phyloP scores from a whole-genome alignment of 2,888 invertebrate genomes.

The Xestobium rufovillosum region DNA sequence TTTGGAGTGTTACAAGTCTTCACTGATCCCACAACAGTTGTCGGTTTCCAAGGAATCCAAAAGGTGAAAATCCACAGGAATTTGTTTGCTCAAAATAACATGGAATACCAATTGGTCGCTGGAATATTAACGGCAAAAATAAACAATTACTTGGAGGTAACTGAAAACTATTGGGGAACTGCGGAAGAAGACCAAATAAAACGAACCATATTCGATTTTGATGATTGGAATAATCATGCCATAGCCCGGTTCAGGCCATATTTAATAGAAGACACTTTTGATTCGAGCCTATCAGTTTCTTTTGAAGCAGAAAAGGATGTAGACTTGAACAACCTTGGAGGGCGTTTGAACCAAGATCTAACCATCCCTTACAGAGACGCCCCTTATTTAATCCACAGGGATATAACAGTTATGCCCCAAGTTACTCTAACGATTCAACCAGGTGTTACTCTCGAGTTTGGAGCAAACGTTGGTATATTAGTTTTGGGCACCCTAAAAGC shows the following conservation, averaged over 20 bases:
- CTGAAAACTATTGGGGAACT: constrained; percentile 97
- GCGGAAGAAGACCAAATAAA: constrained; percentile 65
- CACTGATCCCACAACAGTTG: constrained; percentile 67
- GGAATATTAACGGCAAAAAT: constrained; percentile 85
- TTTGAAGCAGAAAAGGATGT: constrained; percentile 49
- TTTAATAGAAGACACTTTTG: constrained; percentile 67
- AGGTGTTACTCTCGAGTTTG: constrained; percentile 88
- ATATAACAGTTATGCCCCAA: constrained; percentile 95
- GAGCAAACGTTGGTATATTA: constrained; percentile 90
- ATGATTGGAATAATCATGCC: constrained; percentile 98
- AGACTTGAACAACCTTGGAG: constrained; percentile 65
- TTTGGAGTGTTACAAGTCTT: constrained; percentile 38
- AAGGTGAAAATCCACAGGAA: constrained; percentile 87
- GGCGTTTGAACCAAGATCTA: constrained; percentile 62
- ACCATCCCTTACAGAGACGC: constrained; percentile 54
- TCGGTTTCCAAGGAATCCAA: constrained; percentile 91
- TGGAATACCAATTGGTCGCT: constrained; percentile 87
- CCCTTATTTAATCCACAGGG: constrained; percentile 77
- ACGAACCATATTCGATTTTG: constrained; percentile 89
- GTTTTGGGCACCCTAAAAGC: constrained; percentile 87
- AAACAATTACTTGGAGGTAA: constrained; percentile 78
- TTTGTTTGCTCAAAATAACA: constrained; percentile 71
- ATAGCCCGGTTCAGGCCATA: constrained; percentile 87
- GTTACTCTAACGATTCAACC: constrained; percentile 78
- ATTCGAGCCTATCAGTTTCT: constrained; percentile 66